Evolutionary conservation across 2,797 vertebrate species (phyloP), one percentile per base, ranked within the genome.

Genomic region (Phataginus tetradactyla): DNA sequence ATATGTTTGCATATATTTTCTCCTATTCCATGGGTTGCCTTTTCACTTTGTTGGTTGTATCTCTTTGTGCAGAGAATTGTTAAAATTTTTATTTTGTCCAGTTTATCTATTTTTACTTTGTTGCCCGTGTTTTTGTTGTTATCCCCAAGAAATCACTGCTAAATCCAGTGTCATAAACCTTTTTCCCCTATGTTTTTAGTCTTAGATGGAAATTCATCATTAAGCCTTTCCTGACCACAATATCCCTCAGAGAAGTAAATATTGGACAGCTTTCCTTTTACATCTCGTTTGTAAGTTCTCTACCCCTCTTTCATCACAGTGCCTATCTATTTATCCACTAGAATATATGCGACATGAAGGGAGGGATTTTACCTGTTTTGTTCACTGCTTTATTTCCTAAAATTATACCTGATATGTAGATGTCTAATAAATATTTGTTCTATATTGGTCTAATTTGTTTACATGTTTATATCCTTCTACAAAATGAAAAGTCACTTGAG

Each of bases 371-470:
- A n/a, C 20, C 20, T 92, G 0, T 34, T 93, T 55, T 68, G 1
- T 64, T 92, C 27, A 72, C 25, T 75, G 9, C 37, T 51, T 1
- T 21, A 29, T 59, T 34, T 25, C 32, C 25, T 95, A 57, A 94
- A 94, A 89, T 6, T 61, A 49, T 84, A 4, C 12, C 21, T 86
- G 3, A 72, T 45, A 64, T 7, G 59, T 63, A 71, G 2, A 0
- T 9, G 5, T 14, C 32, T 85, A 86, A 42, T 14, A 91, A 81
- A 42, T 83, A 91, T 85, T 74, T 78, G 5, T 51, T 90, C 4
- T 6, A 20, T 71, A 63, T 77, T 81, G 7, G 25, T 87, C n/a
- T 92, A 86, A 90, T 71, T 95, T 92, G 45, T 87, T 87, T 63
- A 64, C 11, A 81, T 93, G 17, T 78, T 91, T 93, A 75, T 55